Base-by-base conservation (phyloP, 2,113 vertebrate species). In the Rhagologus leucostigma region DNA sequence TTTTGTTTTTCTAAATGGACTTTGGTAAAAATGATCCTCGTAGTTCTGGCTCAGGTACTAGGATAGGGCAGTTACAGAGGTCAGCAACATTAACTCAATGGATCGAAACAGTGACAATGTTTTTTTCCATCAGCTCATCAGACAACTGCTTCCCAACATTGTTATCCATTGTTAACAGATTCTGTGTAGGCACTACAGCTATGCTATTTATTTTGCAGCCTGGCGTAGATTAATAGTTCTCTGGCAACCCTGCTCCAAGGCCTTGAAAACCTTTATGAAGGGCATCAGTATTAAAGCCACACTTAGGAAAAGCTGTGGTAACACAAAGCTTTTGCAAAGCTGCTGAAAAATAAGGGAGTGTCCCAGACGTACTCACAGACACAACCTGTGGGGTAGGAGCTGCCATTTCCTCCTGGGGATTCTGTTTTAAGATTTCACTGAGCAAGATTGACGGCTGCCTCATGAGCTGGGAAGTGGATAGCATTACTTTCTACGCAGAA, bases 261-360 rank as follows among this genome's bases (percentile, higher is more conserved):
- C 87, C 93, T 89, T 79, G 62, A 76, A 82, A 84, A 67, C 42
- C 46, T 73, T 69, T 84, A 39, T 77, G 71, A 74, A 81, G 33
- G 42, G 16, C 44, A 62, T 78, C 60, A 46, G 60, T n/a, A 84
- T 39, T 52, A 33, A 84, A 92, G 49, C 47, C 65, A 39, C 0
- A 1, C 29, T 79, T 69, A 49, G 74, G 56, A 70, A 68, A 75
- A 91, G 21, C 52, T 78, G 18, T 60, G 52, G 47, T 87, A 42
- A 41, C 39, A 47, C 68, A 76, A 50, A 33, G 17, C 21, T 35
- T 89, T 90, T 60, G n/a, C 46, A 69, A 84, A 91, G 29, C 42
- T 59, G 71, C 68, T 5, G 1, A 59, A 89, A 84, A 52, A 42
- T 2, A 42, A 8, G 6, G 10, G 33, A 10, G 6, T 35, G 18